A percentile compares a stretch with the other conserved stretches of the same genome.
phyloP scores from a whole-genome alignment of 2,888 invertebrate genomes.

The Allacma fusca region DNA sequence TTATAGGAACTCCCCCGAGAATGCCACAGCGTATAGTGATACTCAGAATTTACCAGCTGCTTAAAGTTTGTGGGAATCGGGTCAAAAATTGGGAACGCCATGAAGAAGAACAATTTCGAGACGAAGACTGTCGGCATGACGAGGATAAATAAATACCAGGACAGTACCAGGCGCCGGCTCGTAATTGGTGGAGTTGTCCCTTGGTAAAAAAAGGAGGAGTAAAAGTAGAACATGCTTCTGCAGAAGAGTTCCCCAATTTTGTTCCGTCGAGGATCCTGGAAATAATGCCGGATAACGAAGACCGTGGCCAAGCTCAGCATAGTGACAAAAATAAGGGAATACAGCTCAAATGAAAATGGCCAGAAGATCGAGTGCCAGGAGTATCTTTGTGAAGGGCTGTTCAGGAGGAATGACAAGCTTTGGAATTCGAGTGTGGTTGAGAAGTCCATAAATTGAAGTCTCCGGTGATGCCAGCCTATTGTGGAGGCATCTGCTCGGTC shows the following conservation, averaged over 20 bases:
- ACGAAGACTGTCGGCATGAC: constrained; percentile 6
- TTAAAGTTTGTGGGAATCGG: not conserved
- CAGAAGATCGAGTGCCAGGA: not conserved
- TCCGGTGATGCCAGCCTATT: not conserved
- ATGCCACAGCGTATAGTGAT: not conserved
- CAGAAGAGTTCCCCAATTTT: not conserved
- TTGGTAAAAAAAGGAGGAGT: not conserved
- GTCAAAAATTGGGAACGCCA: not conserved
- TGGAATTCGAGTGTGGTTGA: not conserved
- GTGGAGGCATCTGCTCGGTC: not conserved
- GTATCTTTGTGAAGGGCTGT: not conserved
- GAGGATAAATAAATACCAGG: not conserved
- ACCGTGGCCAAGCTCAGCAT: not conserved
- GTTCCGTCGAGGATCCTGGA: not conserved
- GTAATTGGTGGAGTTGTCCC: not conserved
- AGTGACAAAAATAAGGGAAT: not conserved
- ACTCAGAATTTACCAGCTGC: not conserved
- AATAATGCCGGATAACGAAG: not conserved
- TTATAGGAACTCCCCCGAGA: not conserved
- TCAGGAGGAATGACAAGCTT: not conserved
- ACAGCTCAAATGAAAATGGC: not conserved
- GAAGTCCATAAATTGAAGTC: not conserved
- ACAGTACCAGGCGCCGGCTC: not conserved
- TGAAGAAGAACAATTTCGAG: not conserved
- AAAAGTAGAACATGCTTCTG: not conserved